A percentile compares a stretch with the other conserved stretches of the same genome.
phyloP scores from a whole-genome alignment of 2,113 vertebrate genomes.

The Serilophus lunatus region DNA sequence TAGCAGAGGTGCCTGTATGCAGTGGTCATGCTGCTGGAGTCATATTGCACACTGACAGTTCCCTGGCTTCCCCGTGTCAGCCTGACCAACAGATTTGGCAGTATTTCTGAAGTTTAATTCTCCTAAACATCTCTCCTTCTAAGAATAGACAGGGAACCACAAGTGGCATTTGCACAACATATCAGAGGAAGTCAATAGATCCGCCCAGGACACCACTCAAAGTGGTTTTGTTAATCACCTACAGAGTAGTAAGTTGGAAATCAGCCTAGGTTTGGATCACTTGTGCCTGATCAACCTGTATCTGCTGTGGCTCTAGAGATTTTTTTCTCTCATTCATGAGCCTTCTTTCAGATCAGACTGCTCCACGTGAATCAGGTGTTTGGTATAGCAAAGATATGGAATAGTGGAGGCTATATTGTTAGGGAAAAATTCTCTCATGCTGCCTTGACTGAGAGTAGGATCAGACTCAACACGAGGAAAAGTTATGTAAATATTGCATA shows the following conservation, averaged over 20 bases:
- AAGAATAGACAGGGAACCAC: background rate
- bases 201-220: background rate
- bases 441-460: background rate
- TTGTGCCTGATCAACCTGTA: background rate
- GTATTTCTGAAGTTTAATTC: background rate
- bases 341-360: background rate
- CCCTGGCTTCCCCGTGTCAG: fast-evolving
- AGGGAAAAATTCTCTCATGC: background rate
- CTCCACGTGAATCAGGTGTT: background rate
- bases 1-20: background rate
- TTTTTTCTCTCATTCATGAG: background rate
- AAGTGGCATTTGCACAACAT: fast-evolving
- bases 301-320: background rate
- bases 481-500: background rate
- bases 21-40: fast-evolving
- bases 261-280: background rate
- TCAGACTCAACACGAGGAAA: background rate
- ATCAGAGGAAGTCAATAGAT: background rate
- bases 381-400: background rate
- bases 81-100: background rate
- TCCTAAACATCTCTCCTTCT: background rate
- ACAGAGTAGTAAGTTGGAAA: background rate
- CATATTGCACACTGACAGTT: background rate
- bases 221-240: background rate
- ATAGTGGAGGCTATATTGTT: background rate